Percentiles rank a stretch among this genome's conserved stretches.
Evolutionary conservation across 2,113 vertebrate genomes (phyloP).

Genomic region (Aphelocoma coerulescens): DNA sequence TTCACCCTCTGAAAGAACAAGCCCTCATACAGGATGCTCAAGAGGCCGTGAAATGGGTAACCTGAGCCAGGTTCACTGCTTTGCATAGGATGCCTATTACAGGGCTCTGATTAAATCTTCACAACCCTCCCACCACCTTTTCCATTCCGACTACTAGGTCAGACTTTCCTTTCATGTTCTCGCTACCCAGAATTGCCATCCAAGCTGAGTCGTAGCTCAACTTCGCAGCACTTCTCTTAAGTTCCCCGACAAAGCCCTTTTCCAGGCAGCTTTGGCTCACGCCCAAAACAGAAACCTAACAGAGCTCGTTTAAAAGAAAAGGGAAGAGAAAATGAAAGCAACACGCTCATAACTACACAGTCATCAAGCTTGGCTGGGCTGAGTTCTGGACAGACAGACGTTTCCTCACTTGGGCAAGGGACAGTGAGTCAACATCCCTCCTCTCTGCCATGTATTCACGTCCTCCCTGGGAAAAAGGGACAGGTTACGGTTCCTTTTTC

Average conservation of each 20-base stretch:
- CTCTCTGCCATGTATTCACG: not conserved
- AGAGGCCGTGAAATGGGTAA: not conserved
- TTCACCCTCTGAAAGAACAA: not conserved
- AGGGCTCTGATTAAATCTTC: conserved; percentile 14
- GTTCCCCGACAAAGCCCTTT: not conserved
- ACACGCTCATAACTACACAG: not conserved
- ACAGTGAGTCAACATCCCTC: conserved; percentile 31
- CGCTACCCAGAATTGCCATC: not conserved
- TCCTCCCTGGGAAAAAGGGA: not conserved
- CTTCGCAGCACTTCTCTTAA: not conserved
- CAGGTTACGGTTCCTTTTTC: not conserved
- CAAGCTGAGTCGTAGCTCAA: not conserved
- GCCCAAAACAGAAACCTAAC: not conserved
- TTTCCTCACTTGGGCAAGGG: not conserved
- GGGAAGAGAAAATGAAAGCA: conserved; percentile 67
- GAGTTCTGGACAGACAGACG: not conserved
- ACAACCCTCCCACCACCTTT: conserved; percentile 8
- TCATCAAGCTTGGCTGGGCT: not conserved
- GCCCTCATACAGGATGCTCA: not conserved
- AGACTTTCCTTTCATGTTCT: conserved; percentile 22
- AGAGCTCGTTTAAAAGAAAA: not conserved
- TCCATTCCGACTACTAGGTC: not conserved
- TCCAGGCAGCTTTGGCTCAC: not conserved
- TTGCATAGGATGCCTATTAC: conserved; percentile 9
- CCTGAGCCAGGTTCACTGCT: not conserved